phyloP scores from a whole-genome alignment of 2,797 vertebrate species.

The Rhinella marina region DNA sequence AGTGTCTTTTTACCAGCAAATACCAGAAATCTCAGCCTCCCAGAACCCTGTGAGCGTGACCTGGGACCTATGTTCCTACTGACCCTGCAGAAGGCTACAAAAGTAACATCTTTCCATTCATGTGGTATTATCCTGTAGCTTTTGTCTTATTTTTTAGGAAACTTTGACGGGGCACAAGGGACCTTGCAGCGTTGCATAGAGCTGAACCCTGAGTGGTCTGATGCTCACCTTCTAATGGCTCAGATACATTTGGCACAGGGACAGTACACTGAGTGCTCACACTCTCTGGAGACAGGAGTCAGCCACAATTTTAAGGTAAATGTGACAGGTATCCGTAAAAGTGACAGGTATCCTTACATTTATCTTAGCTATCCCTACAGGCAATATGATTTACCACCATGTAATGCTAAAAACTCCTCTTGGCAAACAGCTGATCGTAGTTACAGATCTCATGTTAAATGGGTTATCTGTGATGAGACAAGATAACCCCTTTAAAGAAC shows the following conservation, averaged over 20 bases:
- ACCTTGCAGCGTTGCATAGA: slow-evolving; percentile 75
- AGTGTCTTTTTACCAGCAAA: too few relatives aligned
- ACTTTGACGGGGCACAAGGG: slow-evolving; percentile 72
- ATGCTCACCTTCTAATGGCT: slow-evolving; percentile 76
- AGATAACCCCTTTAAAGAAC: too few relatives aligned
- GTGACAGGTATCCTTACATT: too few relatives aligned
- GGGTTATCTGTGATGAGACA: too few relatives aligned
- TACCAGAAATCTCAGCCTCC: too few relatives aligned
- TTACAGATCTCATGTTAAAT: too few relatives aligned
- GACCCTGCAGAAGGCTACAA: neutral
- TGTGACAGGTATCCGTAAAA: too few relatives aligned
- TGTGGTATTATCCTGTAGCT: neutral
- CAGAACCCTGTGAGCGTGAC: too few relatives aligned
- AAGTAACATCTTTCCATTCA: neutral
- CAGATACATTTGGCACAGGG: slow-evolving; percentile 72
- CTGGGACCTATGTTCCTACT: neutral
- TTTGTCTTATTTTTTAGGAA: slow-evolving; percentile 67
- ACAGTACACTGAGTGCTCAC: slow-evolving; percentile 73
- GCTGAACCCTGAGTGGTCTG: slow-evolving; percentile 68
- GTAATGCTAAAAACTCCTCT: too few relatives aligned
- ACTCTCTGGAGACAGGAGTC: slow-evolving; percentile 74
- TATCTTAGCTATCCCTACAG: too few relatives aligned
- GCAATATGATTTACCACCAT: too few relatives aligned
- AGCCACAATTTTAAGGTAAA: slow-evolving; percentile 78
- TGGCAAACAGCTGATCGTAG: too few relatives aligned